Percentiles rank a stretch among this genome's conserved stretches.
phyloP scores from a whole-genome alignment of 2,113 vertebrate species.

The Pongo pygmaeus region DNA sequence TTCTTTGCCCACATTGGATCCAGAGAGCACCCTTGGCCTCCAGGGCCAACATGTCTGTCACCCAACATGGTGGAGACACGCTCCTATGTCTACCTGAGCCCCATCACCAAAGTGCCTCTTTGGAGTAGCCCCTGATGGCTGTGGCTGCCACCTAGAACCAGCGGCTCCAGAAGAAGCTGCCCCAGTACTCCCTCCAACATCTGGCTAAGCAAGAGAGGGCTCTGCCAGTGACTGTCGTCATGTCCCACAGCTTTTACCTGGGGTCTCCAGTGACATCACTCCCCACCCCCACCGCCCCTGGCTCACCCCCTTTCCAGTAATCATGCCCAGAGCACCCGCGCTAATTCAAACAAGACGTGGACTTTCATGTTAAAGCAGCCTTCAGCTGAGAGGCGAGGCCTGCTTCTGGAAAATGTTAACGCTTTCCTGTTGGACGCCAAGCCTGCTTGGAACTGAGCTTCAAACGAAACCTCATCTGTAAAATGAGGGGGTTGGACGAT shows the following conservation, averaged over 20 bases:
- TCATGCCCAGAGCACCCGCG: slow-evolving; percentile 43
- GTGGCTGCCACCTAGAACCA: not conserved
- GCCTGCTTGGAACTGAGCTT: slow-evolving; percentile 65
- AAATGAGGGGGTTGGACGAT: slow-evolving; percentile 48
- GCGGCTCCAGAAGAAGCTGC: not conserved
- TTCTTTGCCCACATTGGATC: not conserved
- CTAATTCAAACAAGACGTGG: slow-evolving; percentile 68
- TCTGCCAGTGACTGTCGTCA: not conserved
- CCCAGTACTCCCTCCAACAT: not conserved
- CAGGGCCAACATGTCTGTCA: not conserved
- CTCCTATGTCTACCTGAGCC: not conserved
- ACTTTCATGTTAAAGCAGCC: slow-evolving; percentile 52
- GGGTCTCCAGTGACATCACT: slow-evolving; percentile 52
- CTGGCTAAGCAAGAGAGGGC: not conserved
- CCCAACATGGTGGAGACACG: not conserved
- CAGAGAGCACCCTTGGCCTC: not conserved
- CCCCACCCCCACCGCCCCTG: not conserved
- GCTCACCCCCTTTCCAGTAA: slow-evolving; percentile 59
- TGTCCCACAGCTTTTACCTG: slow-evolving; percentile 23
- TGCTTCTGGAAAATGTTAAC: slow-evolving; percentile 83
- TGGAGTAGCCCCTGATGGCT: not conserved
- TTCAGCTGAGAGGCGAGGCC: slow-evolving; percentile 24
- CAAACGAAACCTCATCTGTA: slow-evolving; percentile 60
- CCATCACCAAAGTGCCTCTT: not conserved
- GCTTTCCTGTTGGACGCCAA: slow-evolving; percentile 77